Percentiles rank a stretch among this genome's conserved stretches.
Conservation (phyloP, 2,888 invertebrate species). For the Microchrysa polita region DNA sequence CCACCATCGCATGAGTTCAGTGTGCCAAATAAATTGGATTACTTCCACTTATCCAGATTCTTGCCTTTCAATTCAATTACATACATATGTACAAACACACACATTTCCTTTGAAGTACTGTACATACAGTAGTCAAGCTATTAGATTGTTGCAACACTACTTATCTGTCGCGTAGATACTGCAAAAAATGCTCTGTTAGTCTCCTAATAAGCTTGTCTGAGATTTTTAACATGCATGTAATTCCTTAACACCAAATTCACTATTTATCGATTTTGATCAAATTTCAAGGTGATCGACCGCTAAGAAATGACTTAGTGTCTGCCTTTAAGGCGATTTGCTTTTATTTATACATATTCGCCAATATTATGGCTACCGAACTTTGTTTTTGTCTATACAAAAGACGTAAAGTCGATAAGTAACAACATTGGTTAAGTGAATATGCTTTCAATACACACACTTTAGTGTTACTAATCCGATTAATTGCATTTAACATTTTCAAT, state of each 20-base stretch:
- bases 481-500: not conserved
- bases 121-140: too few relatives aligned
- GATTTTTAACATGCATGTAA: too few relatives aligned
- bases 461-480: constrained; percentile 30
- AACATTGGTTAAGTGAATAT: not conserved
- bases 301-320: not conserved
- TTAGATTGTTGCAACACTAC: too few relatives aligned
- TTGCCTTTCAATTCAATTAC: too few relatives aligned
- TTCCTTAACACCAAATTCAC: not conserved
- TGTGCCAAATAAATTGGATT: too few relatives aligned
- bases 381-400: not conserved
- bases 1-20: too few relatives aligned
- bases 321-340: not conserved
- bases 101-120: too few relatives aligned
- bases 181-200: too few relatives aligned
- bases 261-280: constrained; percentile 10
- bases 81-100: too few relatives aligned
- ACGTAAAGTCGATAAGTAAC: not conserved
- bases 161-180: too few relatives aligned
- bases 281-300: constrained; percentile 35
- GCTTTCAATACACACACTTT: not conserved
- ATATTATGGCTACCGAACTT: not conserved
- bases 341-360: not conserved
- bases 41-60: too few relatives aligned
- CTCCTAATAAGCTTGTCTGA: too few relatives aligned